Evolutionary conservation across 2,113 vertebrate genomes (phyloP).

Genomic region (Phycodurus eques): DNA sequence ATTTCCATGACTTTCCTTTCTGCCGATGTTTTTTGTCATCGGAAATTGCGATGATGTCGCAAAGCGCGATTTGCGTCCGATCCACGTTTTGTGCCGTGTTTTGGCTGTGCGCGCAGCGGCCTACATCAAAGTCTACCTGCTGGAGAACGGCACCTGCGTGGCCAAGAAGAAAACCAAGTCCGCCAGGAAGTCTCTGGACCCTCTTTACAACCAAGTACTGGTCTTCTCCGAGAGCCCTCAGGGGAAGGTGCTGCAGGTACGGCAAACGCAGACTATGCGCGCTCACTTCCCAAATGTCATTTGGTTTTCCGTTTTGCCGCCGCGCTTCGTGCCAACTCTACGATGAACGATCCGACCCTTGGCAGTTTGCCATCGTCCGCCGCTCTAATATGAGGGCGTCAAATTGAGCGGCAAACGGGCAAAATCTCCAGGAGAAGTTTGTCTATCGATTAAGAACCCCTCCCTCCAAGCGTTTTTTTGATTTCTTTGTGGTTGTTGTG

Average conservation of each 20-base stretch:
- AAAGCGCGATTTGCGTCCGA: too few species aligned
- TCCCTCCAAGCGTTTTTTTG: too few species aligned
- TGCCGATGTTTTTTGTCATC: too few species aligned
- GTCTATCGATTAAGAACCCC: neutral
- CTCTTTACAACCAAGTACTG: slow-evolving; percentile 96
- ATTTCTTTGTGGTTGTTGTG: too few species aligned
- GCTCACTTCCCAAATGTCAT: too few species aligned
- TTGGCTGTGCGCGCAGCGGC: slow-evolving; percentile 75
- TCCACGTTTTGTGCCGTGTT: neutral
- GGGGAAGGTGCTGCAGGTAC: slow-evolving; percentile 96
- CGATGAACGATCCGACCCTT: too few species aligned
- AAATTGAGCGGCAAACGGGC: too few species aligned
- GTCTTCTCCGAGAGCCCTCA: slow-evolving; percentile 93
- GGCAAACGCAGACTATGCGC: neutral
- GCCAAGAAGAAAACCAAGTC: slow-evolving; percentile 99
- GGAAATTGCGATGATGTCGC: too few species aligned
- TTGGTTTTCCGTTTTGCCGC: too few species aligned
- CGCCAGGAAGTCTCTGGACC: slow-evolving; percentile 92
- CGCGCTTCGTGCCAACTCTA: too few species aligned
- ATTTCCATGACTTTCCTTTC: neutral
- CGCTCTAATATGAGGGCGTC: too few species aligned
- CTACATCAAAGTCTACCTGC: slow-evolving; percentile 97
- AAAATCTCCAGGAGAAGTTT: neutral
- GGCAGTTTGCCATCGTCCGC: too few species aligned
- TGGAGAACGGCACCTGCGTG: slow-evolving; percentile 91